phyloP scores from a whole-genome alignment of 2,888 invertebrate genomes.

The Caenorhabditis sp. region DNA sequence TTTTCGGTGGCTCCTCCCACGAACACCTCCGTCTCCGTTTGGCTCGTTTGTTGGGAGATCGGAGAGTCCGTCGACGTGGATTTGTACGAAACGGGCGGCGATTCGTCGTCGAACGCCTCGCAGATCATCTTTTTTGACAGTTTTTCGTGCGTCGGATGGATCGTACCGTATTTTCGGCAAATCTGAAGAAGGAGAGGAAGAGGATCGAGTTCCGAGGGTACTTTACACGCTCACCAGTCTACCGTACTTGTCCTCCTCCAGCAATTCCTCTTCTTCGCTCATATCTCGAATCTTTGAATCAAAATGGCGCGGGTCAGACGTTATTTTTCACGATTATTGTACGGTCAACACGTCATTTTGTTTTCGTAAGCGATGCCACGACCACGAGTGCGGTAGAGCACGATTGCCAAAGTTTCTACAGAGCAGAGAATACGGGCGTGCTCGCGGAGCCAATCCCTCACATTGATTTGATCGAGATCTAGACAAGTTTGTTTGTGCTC shows the following conservation, averaged over 20 bases:
- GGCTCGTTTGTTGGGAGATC: background rate
- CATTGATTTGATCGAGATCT: too few relatives aligned
- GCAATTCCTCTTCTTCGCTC: background rate
- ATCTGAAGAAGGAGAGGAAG: background rate
- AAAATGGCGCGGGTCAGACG: too few relatives aligned
- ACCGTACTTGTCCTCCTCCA: constrained; percentile 18
- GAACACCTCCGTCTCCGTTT: constrained; percentile 3
- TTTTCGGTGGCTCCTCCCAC: constrained; percentile 28
- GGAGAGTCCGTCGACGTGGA: background rate
- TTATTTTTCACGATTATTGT: too few relatives aligned
- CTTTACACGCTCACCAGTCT: background rate
- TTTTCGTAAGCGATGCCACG: too few relatives aligned
- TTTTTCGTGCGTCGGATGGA: background rate
- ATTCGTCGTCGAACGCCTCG: constrained; percentile 10
- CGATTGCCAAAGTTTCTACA: too few relatives aligned
- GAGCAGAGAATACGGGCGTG: too few relatives aligned
- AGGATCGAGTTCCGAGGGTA: background rate
- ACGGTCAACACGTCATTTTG: too few relatives aligned
- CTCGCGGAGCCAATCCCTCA: too few relatives aligned
- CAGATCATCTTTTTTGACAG: background rate
- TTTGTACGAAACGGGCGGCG: background rate
- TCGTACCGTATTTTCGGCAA: background rate
- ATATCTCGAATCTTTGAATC: background rate
- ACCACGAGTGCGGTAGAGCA: too few relatives aligned
- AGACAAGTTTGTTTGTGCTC: too few relatives aligned